Evolutionary conservation across 2,888 invertebrate species (phyloP).

Genomic region (Athetis lepigone): DNA sequence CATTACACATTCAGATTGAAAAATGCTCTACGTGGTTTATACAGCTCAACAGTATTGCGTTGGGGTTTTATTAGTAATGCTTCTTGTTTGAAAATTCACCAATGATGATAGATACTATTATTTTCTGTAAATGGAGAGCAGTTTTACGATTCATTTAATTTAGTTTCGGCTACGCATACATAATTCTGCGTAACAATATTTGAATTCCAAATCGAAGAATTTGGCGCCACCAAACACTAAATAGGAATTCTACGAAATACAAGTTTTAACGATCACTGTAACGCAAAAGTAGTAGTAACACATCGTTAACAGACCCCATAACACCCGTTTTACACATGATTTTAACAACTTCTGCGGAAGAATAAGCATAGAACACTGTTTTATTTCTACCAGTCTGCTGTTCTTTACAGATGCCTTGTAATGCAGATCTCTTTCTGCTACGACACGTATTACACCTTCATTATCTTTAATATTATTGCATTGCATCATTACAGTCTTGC

Average conservation of each 20-base stretch:
- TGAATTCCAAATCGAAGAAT: constrained; percentile 8
- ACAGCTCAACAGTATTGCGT: constrained; percentile 12
- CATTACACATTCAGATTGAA: constrained; percentile 42
- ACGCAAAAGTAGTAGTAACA: constrained; percentile 24
- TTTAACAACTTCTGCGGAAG: constrained; percentile 45
- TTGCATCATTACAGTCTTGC: background rate
- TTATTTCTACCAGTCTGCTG: constrained; percentile 10
- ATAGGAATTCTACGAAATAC: constrained; percentile 22
- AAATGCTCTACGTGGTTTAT: constrained; percentile 21
- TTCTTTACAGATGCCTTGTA: background rate
- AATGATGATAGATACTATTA: background rate
- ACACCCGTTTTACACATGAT: constrained; percentile 36
- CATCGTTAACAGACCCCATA: constrained; percentile 29
- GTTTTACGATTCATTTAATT: background rate
- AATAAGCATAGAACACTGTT: constrained; percentile 26
- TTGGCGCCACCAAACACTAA: constrained; percentile 19
- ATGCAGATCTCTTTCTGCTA: background rate
- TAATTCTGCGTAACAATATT: background rate
- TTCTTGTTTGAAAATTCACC: background rate
- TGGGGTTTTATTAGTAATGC: constrained; percentile 6
- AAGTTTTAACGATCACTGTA: constrained; percentile 33
- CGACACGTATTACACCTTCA: background rate
- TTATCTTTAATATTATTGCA: background rate
- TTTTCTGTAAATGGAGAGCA: background rate
- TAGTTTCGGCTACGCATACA: background rate